Percentiles rank a stretch among this genome's conserved stretches.
These are phyloP conservation scores for Nothura maculosa DNA, from an alignment of 2,797 vertebrate genomes.

Conservation along the genomic window DNA sequence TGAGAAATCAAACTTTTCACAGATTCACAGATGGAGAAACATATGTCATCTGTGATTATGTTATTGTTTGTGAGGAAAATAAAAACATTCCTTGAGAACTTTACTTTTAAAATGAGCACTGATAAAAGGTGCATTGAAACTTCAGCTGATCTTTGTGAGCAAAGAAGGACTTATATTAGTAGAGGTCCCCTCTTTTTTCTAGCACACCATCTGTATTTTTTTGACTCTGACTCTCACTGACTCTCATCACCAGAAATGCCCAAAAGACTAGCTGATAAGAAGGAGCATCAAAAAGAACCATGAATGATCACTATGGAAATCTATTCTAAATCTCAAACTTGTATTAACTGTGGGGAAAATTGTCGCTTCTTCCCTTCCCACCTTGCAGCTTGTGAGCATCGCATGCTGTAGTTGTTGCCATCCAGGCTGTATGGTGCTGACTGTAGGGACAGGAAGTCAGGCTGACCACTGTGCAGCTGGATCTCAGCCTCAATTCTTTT, in stretches of 20 bases:
- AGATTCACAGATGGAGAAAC: background rate
- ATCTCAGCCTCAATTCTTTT: background rate
- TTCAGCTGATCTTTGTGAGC: background rate
- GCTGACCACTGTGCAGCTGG: background rate
- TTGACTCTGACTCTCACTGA: background rate
- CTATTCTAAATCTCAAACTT: background rate
- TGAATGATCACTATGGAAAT: background rate
- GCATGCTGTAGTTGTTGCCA: rapidly evolving
- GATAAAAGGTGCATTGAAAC: background rate
- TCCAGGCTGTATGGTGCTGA: background rate
- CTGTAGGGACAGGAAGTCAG: background rate
- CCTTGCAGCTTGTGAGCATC: background rate
- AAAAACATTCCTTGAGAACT: background rate
- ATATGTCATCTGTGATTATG: background rate
- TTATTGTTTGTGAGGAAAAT: background rate
- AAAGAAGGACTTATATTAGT: background rate
- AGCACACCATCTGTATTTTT: background rate
- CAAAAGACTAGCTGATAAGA: background rate
- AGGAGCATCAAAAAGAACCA: background rate
- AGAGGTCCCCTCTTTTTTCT: background rate
- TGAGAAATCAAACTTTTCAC: background rate
- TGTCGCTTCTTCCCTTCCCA: background rate
- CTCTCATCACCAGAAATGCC: background rate
- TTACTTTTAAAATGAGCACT: background rate
- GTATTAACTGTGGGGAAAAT: background rate